These are phyloP conservation scores for Notothenia coriiceps DNA, from an alignment of 2,113 vertebrate genomes.

Conservation along the genomic window DNA sequence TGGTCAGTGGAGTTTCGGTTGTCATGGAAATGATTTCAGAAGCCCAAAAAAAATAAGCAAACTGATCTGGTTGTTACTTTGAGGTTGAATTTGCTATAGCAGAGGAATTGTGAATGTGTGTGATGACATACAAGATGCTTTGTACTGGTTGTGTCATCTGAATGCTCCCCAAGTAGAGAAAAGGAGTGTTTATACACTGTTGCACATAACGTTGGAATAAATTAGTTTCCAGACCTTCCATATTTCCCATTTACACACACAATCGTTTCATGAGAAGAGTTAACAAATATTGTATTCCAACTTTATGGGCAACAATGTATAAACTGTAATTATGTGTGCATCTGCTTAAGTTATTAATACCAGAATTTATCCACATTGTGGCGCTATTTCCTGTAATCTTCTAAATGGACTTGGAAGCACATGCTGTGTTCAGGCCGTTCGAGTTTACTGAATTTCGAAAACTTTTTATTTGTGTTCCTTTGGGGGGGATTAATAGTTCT, in stretches of 20 bases:
- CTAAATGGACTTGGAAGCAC: not conserved
- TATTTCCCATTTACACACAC: too few species aligned
- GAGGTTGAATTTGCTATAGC: not conserved
- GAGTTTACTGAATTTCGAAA: too few species aligned
- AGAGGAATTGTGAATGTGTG: not conserved
- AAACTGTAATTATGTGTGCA: not conserved
- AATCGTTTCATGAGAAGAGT: too few species aligned
- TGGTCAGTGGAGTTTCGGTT: constrained; percentile 7
- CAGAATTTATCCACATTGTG: constrained; percentile 51
- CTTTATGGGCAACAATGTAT: too few species aligned
- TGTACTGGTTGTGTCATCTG: not conserved
- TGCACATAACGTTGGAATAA: too few species aligned
- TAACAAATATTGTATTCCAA: too few species aligned
- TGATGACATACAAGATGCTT: not conserved
- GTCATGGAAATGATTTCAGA: not conserved
- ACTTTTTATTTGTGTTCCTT: too few species aligned
- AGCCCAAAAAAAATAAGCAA: not conserved
- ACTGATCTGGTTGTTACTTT: not conserved
- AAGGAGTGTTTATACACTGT: too few species aligned
- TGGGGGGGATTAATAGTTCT: too few species aligned
- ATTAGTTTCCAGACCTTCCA: too few species aligned
- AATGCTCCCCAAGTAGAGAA: not conserved
- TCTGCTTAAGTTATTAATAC: not conserved
- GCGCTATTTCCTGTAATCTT: constrained; percentile 49
- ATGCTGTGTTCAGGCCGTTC: constrained; percentile 38